Evolutionary conservation across 2,888 invertebrate genomes (phyloP).

Genomic region (Hirtodrosophila duncani): DNA sequence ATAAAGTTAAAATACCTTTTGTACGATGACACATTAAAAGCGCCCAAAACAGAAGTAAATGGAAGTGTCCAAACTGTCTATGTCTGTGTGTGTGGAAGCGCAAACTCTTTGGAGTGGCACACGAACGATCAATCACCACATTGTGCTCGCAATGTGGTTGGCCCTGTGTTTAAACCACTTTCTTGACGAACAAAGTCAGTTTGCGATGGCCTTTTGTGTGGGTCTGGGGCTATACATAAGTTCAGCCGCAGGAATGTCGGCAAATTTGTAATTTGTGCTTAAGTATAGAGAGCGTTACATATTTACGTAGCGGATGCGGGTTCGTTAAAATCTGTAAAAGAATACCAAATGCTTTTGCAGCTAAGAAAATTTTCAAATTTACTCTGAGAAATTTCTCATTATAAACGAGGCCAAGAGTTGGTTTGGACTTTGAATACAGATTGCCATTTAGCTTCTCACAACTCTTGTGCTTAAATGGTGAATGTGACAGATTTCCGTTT

Average conservation of each 20-base stretch:
- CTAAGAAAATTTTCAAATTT: constrained; percentile 8
- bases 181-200: constrained; percentile 32
- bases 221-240: too few relatives aligned
- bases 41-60: constrained; percentile 30
- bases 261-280: constrained; percentile 39
- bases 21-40: constrained; percentile 11
- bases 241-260: constrained; percentile 49
- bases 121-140: constrained; percentile 60
- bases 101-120: constrained; percentile 36
- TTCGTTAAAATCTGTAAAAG: constrained; percentile 30
- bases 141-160: constrained; percentile 35
- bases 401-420: too few relatives aligned
- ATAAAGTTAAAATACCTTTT: too few relatives aligned
- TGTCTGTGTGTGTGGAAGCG: constrained; percentile 8
- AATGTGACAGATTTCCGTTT: constrained; percentile 28
- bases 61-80: constrained; percentile 25
- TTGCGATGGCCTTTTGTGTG: constrained; percentile 34
- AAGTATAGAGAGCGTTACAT: constrained; percentile 27
- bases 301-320: constrained; percentile 36
- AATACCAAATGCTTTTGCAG: constrained; percentile 36
- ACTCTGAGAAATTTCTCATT: neutral
- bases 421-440: constrained; percentile 62
- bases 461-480: constrained; percentile 4
- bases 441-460: too few relatives aligned
- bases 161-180: constrained; percentile 50